Percentiles rank a stretch among this genome's conserved stretches.
These are phyloP conservation scores for Lutjanus erythropterus DNA, from an alignment of 2,113 vertebrate genomes.

Conservation along the genomic window DNA sequence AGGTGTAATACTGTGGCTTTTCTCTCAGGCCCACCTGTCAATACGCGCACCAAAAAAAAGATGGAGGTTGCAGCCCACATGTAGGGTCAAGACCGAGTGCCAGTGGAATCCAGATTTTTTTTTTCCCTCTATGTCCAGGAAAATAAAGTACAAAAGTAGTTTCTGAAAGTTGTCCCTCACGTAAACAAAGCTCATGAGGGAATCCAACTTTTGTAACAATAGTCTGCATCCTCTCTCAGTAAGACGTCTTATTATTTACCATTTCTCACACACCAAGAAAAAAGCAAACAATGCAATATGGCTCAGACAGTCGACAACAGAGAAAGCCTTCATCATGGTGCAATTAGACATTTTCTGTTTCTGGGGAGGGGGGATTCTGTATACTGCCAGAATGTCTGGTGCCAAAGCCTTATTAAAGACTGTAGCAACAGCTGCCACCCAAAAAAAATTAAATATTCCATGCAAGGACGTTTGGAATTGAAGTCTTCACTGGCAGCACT, in stretches of 20 bases:
- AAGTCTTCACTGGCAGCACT: constrained; percentile 55
- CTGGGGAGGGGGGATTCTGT: constrained; percentile 6
- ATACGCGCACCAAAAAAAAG: constrained; percentile 72
- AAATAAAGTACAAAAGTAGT: constrained; percentile 23
- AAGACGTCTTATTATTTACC: background rate
- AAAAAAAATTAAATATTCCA: constrained; percentile 72
- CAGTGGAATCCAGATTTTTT: constrained; percentile 40
- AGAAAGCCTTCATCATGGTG: constrained; percentile 15
- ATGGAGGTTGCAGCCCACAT: constrained; percentile 70
- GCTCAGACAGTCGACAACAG: constrained; percentile 12
- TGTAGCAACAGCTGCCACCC: constrained; percentile 77
- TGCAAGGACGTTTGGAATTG: constrained; percentile 68
- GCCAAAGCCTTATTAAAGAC: constrained; percentile 59
- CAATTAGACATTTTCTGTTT: constrained; percentile 32
- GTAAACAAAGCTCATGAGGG: constrained; percentile 3
- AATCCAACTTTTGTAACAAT: constrained; percentile 1
- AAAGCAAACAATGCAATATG: constrained; percentile 28
- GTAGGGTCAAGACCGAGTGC: constrained; percentile 41
- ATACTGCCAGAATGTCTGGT: constrained; percentile 60
- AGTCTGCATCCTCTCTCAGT: background rate
- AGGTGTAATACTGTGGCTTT: constrained; percentile 79
- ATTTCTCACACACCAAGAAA: constrained; percentile 8
- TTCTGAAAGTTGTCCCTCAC: constrained; percentile 24
- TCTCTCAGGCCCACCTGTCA: constrained; percentile 75
- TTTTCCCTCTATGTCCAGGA: background rate